These are phyloP conservation scores for Manis javanica DNA, from an alignment of 2,797 vertebrate genomes.

Conservation along the genomic window DNA sequence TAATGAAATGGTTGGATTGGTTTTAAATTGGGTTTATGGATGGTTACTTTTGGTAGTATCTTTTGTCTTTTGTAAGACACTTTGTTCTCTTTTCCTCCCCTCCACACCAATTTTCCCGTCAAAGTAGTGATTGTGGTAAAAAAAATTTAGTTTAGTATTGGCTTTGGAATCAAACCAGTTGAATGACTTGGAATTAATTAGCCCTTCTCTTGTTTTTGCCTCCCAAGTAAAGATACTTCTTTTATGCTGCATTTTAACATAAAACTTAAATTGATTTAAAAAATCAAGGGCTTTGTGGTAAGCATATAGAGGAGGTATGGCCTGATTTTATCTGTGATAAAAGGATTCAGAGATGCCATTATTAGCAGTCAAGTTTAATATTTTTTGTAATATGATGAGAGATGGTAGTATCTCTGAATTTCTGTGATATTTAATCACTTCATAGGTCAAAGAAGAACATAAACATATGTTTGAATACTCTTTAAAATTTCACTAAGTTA, in stretches of 20 bases:
- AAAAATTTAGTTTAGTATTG: constrained; percentile 15
- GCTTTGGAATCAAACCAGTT: constrained; percentile 30
- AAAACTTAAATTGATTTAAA: constrained; percentile 34
- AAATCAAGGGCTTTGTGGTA: constrained; percentile 26
- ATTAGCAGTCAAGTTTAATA: not conserved
- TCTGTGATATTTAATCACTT: not conserved
- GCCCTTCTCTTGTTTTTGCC: not conserved
- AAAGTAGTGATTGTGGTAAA: constrained; percentile 24
- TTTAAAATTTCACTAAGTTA: not conserved
- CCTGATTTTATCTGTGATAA: not conserved
- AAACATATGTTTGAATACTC: not conserved
- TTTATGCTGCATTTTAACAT: constrained; percentile 31
- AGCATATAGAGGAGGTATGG: not conserved
- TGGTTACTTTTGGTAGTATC: not conserved
- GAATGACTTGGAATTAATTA: constrained; percentile 30
- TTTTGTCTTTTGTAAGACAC: not conserved
- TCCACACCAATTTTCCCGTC: not conserved
- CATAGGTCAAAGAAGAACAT: not conserved
- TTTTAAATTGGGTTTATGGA: constrained; percentile 26
- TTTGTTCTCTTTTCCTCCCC: not conserved
- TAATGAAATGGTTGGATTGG: not conserved
- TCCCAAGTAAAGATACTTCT: constrained; percentile 7
- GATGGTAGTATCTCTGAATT: constrained; percentile 34
- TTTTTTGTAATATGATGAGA: not conserved
- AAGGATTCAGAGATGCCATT: not conserved